Evolutionary conservation across 2,888 invertebrate genomes (phyloP), one percentile per base, ranked within the genome.

Genomic region (Cantharis rustica): DNA sequence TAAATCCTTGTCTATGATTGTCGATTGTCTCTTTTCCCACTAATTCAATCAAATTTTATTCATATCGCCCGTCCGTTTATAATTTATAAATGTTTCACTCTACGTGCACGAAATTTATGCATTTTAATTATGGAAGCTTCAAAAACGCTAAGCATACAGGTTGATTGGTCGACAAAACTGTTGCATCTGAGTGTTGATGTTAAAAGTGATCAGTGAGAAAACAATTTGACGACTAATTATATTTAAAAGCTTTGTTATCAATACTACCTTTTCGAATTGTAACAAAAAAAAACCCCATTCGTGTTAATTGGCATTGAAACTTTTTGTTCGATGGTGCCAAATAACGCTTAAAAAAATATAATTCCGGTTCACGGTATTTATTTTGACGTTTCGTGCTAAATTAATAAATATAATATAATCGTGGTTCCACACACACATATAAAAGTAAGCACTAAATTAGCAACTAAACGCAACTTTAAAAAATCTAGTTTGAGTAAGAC

Each of bases 321-420:
- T 66, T 66, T 20, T 66, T 66, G 64, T 66, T 66, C 64, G 23
- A 66, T 66, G 64, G 64, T 66, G 64, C 64, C 64, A 66, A 66
- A 23, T 66, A 20, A 66, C 64, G 20, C 64, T 23, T 66, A 20
- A 66, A 66, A 66, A 66, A 66, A 20, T 66, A 66, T 66, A 20
- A 66, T 66, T 20, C 64, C 64, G 20, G 64, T 66, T 66, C 20
- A 66, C 64, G 20, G 64, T 66, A 66, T 23, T 66, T 66, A 66
- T 66, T 66, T 66, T 66, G 64, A 66, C 64, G 64, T 66, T 66
- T 66, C 64, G 64, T 66, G 64, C 23, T 66, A 23, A 66, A 66
- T 66, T 66, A 66, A 66, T 66, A 66, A 66, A 66, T 20, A 66
- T 20, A 66, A 66, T 66, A 23, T 66, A 66, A 66, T 20, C 47